Conservation (phyloP, 1,140 invertebrate genomes). For the Zaprionus kolodkinae region DNA sequence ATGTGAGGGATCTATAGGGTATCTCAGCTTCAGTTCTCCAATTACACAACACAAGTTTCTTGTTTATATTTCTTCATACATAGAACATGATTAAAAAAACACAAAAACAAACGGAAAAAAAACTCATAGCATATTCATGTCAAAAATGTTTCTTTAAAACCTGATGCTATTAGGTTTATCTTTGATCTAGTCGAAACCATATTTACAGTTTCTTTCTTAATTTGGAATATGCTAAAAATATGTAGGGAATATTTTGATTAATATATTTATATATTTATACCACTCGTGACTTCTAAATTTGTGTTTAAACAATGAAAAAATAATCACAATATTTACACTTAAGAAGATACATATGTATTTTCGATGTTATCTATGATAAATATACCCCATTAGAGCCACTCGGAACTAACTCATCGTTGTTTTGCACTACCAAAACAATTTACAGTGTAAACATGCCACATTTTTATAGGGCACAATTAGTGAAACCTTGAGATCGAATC, state of each 20-base stretch:
- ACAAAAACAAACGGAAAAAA: not conserved
- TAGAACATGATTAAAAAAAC: not conserved
- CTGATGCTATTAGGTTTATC: not conserved
- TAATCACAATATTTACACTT: not conserved
- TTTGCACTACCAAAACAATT: not conserved
- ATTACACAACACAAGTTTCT: not conserved
- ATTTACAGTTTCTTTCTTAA: not conserved
- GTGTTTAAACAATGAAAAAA: not conserved
- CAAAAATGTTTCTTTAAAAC: not conserved
- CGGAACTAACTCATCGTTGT: not conserved
- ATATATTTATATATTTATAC: not conserved
- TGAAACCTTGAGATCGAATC: slow-evolving; percentile 17
- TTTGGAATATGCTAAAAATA: not conserved
- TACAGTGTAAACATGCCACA: not conserved
- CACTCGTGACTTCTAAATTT: not conserved
- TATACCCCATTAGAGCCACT: not conserved
- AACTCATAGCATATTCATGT: not conserved
- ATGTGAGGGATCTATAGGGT: not conserved
- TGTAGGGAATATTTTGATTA: not conserved
- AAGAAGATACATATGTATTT: not conserved
- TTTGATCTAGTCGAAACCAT: not conserved
- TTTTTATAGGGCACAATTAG: slow-evolving; percentile 14
- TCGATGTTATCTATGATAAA: not conserved
- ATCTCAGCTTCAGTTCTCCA: not conserved
- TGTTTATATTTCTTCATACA: not conserved